Evolutionary conservation across 2,888 invertebrate species (phyloP).

Genomic region (Chydorus sphaericus): DNA sequence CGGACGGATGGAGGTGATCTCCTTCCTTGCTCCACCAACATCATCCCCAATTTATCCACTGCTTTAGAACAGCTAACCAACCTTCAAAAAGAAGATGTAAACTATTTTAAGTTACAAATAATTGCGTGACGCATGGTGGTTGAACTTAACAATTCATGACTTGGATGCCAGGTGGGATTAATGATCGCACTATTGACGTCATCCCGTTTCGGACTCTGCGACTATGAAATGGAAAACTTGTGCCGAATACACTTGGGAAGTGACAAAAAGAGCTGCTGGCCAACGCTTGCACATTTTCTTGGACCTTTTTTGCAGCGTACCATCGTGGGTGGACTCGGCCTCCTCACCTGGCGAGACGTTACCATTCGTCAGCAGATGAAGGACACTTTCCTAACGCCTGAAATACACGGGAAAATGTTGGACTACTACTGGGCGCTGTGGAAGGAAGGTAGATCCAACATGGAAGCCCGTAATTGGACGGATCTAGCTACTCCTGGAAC

Average conservation of each 20-base stretch:
- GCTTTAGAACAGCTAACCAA: background rate
- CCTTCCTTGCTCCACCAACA: background rate
- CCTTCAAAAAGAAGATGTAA: too few species aligned
- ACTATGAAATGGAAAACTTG: conserved; percentile 47
- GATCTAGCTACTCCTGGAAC: background rate
- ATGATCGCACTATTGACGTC: conserved; percentile 57
- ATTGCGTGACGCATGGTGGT: too few species aligned
- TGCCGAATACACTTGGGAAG: background rate
- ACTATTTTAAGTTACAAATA: too few species aligned
- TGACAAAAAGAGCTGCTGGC: background rate
- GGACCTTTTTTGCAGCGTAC: conserved; percentile 51
- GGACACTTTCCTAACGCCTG: conserved; percentile 36
- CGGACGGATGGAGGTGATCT: background rate
- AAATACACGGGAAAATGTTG: conserved; percentile 36
- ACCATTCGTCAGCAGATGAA: conserved; percentile 35
- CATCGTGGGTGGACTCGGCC: conserved; percentile 39
- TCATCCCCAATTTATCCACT: background rate
- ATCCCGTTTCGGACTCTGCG: conserved; percentile 60
- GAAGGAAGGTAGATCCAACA: background rate
- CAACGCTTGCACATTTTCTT: conserved; percentile 34
- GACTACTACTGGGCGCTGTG: conserved; percentile 44
- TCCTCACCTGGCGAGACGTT: conserved; percentile 47
- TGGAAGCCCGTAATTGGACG: background rate
- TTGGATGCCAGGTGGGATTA: conserved; percentile 25
- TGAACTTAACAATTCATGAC: too few species aligned